Percentiles rank a stretch among this genome's conserved stretches.
Conservation (phyloP, 2,113 vertebrate genomes). For the Anguilla japonica region DNA sequence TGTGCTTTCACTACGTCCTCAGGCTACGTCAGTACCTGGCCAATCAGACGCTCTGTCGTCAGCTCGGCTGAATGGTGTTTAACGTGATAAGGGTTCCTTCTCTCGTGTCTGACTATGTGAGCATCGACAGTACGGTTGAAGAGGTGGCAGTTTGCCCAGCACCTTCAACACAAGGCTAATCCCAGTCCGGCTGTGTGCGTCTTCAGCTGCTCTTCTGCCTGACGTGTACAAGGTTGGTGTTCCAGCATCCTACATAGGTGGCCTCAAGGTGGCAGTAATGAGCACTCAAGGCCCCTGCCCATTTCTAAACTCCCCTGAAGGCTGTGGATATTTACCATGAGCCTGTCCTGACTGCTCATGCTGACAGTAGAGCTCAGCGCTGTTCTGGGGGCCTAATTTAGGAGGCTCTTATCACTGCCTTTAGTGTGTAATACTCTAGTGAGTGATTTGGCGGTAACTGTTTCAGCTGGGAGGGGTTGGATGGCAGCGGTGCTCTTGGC, state of each 20-base stretch:
- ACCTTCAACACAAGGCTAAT: too few species aligned
- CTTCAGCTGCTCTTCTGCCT: neutral
- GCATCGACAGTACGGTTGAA: neutral
- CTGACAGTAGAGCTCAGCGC: neutral
- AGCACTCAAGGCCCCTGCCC: too few species aligned
- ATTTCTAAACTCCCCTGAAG: neutral
- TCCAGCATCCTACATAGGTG: neutral
- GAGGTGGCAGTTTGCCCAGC: neutral
- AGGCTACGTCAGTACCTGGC: neutral
- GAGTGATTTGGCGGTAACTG: neutral
- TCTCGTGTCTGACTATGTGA: neutral
- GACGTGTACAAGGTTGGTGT: neutral
- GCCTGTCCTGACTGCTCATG: neutral
- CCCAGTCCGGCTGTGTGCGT: neutral
- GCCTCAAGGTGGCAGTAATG: neutral
- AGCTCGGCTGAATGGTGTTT: neutral
- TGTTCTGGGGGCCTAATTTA: neutral
- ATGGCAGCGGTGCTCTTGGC: conserved; percentile 48
- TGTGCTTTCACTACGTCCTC: neutral
- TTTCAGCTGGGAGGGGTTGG: neutral
- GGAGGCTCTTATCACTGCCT: neutral
- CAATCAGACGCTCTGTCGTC: neutral
- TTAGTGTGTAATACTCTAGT: neutral
- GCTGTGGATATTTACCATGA: too few species aligned
- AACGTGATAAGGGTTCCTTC: neutral